These are phyloP conservation scores for Terrapene triunguis DNA, from an alignment of 2,113 vertebrate species.

Conservation along the genomic window DNA sequence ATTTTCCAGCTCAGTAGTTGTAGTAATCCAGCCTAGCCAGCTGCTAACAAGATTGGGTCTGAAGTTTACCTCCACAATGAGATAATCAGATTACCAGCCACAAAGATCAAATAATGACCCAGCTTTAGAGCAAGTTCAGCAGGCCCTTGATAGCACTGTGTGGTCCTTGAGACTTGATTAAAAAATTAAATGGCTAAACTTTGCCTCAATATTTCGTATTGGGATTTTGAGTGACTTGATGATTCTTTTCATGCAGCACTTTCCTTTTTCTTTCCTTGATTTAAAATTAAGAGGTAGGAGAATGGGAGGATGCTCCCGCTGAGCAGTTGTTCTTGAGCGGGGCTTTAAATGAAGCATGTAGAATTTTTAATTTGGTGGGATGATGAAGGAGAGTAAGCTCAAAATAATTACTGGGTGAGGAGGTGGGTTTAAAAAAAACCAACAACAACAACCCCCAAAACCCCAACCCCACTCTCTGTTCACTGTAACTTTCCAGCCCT, in stretches of 20 bases:
- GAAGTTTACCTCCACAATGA: slow-evolving; percentile 99
- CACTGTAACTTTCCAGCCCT: slow-evolving; percentile 15
- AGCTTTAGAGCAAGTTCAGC: slow-evolving; percentile 99
- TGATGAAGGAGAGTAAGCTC: slow-evolving; percentile 69
- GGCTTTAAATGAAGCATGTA: slow-evolving; percentile 83
- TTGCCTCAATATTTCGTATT: slow-evolving; percentile 86
- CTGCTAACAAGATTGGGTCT: slow-evolving; percentile 99
- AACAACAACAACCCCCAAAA: neutral
- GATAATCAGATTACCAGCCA: slow-evolving; percentile 99
- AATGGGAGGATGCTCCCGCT: slow-evolving; percentile 78
- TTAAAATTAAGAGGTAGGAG: slow-evolving; percentile 81
- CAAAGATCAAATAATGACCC: slow-evolving; percentile 99
- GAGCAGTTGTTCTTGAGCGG: slow-evolving; percentile 81
- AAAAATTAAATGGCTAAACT: slow-evolving; percentile 90
- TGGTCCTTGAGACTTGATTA: slow-evolving; percentile 99
- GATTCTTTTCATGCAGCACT: slow-evolving; percentile 80
- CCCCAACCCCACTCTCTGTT: neutral
- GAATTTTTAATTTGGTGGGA: slow-evolving; percentile 83
- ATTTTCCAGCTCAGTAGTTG: slow-evolving; percentile 99
- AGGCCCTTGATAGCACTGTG: slow-evolving; percentile 99
- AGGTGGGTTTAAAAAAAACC: slow-evolving; percentile 33
- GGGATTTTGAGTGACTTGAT: slow-evolving; percentile 84
- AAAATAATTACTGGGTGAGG: slow-evolving; percentile 69
- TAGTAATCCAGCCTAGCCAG: slow-evolving; percentile 99
- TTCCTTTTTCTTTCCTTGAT: slow-evolving; percentile 75